Evolutionary conservation across 1,140 invertebrate species (phyloP).

Genomic region (Sycophaga agraensis): DNA sequence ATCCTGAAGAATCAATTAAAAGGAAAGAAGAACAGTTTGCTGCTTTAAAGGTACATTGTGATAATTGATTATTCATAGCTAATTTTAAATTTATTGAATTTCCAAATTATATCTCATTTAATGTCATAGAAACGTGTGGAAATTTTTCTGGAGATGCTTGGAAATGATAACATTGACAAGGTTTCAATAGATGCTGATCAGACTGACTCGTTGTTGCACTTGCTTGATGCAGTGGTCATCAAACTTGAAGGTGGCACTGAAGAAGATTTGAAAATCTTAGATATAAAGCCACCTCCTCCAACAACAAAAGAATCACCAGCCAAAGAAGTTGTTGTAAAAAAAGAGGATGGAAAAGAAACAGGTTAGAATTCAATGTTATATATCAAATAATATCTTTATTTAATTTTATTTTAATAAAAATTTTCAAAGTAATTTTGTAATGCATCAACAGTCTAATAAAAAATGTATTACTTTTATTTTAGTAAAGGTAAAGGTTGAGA

Average conservation of each 20-base stretch:
- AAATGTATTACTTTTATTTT: neutral
- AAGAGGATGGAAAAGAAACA: constrained; percentile 50
- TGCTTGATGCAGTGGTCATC: constrained; percentile 95
- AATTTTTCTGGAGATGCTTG: constrained; percentile 86
- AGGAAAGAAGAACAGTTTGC: constrained; percentile 83
- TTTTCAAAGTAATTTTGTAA: neutral
- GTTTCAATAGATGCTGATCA: constrained; percentile 86
- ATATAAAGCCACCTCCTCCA: constrained; percentile 61
- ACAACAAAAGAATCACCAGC: constrained; percentile 37
- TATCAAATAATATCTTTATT: neutral
- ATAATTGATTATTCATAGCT: too few species aligned
- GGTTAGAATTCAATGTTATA: neutral
- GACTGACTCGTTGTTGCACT: constrained; percentile 79
- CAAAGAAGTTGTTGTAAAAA: constrained; percentile 42
- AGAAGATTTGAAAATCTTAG: constrained; percentile 84
- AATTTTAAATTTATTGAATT: too few species aligned
- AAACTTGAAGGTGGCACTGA: constrained; percentile 97
- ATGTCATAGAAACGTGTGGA: constrained; percentile 76
- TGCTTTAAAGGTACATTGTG: constrained; percentile 73
- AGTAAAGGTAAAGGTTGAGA: constrained; percentile 40
- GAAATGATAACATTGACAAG: constrained; percentile 72
- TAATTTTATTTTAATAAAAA: neutral
- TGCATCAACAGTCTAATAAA: too few species aligned
- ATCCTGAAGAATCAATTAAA: constrained; percentile 93
- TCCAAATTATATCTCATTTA: neutral